phyloP scores from a whole-genome alignment of 2,888 invertebrate genomes.

The Sturmia bella region DNA sequence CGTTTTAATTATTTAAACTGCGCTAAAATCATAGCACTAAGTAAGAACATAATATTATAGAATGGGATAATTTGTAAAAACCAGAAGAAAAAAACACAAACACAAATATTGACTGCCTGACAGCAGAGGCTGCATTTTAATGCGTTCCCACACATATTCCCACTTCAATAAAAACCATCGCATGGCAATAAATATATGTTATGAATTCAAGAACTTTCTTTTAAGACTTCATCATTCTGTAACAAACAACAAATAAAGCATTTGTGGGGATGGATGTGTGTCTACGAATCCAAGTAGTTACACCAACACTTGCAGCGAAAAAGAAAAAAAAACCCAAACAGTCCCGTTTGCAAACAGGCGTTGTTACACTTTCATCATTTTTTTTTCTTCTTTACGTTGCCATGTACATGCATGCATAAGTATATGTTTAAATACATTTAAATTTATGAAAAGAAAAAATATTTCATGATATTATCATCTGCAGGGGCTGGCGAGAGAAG shows the following conservation, averaged over 20 bases:
- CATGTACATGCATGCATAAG: constrained; percentile 7
- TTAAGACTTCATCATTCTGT: constrained; percentile 26
- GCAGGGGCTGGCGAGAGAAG: not conserved
- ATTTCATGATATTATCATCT: constrained; percentile 6
- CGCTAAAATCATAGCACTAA: too few relatives aligned
- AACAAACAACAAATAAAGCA: constrained; percentile 52
- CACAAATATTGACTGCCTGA: too few relatives aligned
- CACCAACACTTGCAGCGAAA: not conserved
- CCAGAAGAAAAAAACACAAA: too few relatives aligned
- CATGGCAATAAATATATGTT: not conserved
- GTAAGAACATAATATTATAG: too few relatives aligned
- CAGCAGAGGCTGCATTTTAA: constrained; percentile 66
- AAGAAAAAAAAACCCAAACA: not conserved
- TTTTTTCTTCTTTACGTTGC: not conserved
- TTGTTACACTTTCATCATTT: constrained; percentile 42
- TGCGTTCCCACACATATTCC: not conserved
- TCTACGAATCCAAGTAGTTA: not conserved
- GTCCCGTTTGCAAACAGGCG: not conserved
- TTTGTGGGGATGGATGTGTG: constrained; percentile 7
- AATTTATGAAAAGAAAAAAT: constrained; percentile 17
- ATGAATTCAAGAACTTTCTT: constrained; percentile 43
- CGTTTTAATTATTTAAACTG: too few relatives aligned
- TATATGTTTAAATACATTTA: constrained; percentile 37
- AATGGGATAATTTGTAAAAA: too few relatives aligned
- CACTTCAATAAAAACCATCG: not conserved